Base-by-base conservation (phyloP, 2,888 invertebrate genomes). In the Ormyrus pomaceus region DNA sequence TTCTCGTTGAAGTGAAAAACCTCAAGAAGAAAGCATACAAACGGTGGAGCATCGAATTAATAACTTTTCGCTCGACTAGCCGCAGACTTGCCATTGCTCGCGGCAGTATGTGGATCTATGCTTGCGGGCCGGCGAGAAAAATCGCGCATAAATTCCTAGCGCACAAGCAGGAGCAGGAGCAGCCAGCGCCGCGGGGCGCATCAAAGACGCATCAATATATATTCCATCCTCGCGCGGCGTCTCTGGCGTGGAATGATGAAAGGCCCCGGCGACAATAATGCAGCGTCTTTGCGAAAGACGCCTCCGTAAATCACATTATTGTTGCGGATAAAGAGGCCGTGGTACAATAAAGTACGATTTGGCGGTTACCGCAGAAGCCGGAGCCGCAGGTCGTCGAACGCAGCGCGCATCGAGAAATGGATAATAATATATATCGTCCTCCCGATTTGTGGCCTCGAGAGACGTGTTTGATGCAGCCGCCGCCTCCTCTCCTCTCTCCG, bases 391-490 rank as follows among this genome's bases (percentile, higher is more conserved):
- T 59, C 51, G 82, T 82, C 82, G 83, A 79, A 79, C 76, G 68
- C 74, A 71, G 77, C 71, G 66, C 70, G 50, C 61, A 61, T 71
- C 71, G 72, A 82, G 79, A 81, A 70, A 79, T 59, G 74, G 62
- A 80, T 68, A 76, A 80, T 68, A 80, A 80, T 68, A 73, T 73
- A 68, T 73, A 68, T 68, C 19, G 9, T 59, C 50, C 72, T 61
- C 55, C 70, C 79, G 79, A 79, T 79, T 79, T 70, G 74, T 80
- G 81, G 82, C 51, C 68, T 55, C 55, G 6, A n/a, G 59, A 66
- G 51, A 66, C 53, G 61, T 85, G 84, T 87, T 87, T 87, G 88
- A 87, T 87, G 87, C 85, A 83, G 84, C 86, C 86, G 84, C 83
- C 34, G n/a, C 62, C 62, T 85, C 53, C 8, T 55, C 53, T 62